Evolutionary conservation across 1,140 invertebrate genomes (phyloP).

Genomic region (Ericerus pela): DNA sequence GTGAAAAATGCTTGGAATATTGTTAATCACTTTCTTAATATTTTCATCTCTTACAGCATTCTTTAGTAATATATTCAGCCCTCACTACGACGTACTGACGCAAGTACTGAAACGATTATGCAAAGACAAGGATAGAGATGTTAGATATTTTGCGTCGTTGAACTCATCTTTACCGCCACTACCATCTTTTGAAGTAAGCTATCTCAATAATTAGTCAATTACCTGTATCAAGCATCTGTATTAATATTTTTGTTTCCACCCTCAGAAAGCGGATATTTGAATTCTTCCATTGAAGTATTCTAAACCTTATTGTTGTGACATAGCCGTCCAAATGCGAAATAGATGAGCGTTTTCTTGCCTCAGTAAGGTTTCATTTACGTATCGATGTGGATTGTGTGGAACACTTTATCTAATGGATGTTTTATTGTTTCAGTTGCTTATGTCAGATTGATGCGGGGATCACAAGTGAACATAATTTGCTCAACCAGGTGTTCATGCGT

Average conservation of each 20-base stretch:
- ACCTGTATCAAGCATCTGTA: neutral
- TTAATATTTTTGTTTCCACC: no score
- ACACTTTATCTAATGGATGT: neutral
- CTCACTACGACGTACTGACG: conserved; percentile 24
- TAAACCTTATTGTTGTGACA: no score
- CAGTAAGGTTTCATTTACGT: neutral
- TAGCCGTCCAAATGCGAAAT: neutral
- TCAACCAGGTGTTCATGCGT: conserved; percentile 6
- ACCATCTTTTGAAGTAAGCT: neutral
- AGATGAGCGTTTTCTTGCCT: neutral
- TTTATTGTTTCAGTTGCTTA: neutral
- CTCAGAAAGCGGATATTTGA: no score
- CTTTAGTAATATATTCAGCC: conserved; percentile 14
- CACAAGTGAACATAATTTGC: neutral
- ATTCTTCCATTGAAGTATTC: no score
- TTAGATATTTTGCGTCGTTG: conserved; percentile 23
- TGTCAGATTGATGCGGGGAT: neutral
- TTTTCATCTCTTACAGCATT: conserved; percentile 4
- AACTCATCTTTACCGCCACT: conserved; percentile 4
- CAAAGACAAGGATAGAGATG: conserved; percentile 25
- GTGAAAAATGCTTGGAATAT: no score
- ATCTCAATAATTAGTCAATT: neutral
- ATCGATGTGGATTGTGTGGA: neutral
- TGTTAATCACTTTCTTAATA: no score
- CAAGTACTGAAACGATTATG: conserved; percentile 22